phyloP scores from a whole-genome alignment of 2,797 vertebrate genomes.

The Echeneis naucrates region DNA sequence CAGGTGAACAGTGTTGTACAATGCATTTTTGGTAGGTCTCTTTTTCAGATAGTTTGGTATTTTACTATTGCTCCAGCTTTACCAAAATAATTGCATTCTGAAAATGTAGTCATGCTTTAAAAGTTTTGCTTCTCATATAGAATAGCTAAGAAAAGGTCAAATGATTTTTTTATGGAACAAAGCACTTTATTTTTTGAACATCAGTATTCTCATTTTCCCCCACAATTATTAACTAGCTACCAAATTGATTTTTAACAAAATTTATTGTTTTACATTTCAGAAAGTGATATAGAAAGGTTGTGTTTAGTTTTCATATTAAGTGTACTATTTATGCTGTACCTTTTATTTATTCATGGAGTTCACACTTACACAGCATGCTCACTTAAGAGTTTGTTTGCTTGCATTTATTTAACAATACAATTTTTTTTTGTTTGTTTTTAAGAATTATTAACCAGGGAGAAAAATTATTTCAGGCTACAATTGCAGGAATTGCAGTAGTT shows the following conservation, averaged over 20 bases:
- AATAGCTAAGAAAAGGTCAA: constrained; percentile 55
- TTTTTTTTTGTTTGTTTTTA: constrained; percentile 28
- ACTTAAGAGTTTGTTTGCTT: constrained; percentile 48
- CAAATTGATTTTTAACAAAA: constrained; percentile 39
- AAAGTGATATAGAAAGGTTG: constrained; percentile 59
- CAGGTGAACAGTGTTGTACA: constrained; percentile 61
- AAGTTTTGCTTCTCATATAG: constrained; percentile 53
- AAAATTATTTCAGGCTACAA: constrained; percentile 33
- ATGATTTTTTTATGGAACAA: constrained; percentile 72
- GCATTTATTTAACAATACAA: constrained; percentile 39
- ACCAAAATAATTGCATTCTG: constrained; percentile 52
- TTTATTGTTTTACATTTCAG: constrained; percentile 60
- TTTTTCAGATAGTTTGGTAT: constrained; percentile 39
- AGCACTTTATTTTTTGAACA: constrained; percentile 86
- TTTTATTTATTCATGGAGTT: constrained; percentile 85
- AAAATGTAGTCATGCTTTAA: constrained; percentile 33
- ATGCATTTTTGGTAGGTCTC: constrained; percentile 46
- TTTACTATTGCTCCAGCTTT: constrained; percentile 51
- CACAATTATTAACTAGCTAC: constrained; percentile 24
- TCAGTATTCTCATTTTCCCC: constrained; percentile 78
- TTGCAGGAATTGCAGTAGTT: constrained; percentile 26
- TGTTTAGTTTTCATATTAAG: constrained; percentile 67
- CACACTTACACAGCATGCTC: constrained; percentile 64
- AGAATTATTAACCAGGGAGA: constrained; percentile 26
- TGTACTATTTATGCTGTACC: constrained; percentile 78